These are phyloP conservation scores for Cerceris ruficornis DNA, from an alignment of 2,888 invertebrate species.

Conservation along the genomic window DNA sequence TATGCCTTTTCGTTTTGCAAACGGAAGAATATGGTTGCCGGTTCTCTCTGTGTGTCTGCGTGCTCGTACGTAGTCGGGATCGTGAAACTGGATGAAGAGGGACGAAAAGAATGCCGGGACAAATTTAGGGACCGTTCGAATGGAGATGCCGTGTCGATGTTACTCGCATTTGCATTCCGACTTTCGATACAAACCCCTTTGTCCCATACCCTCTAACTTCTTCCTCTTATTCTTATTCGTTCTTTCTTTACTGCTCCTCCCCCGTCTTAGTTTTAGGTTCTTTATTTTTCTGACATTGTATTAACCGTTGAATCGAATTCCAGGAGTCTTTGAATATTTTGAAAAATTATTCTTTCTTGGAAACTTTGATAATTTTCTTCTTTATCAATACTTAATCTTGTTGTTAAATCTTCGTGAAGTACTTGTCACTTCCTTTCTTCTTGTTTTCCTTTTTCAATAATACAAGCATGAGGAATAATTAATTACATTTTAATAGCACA, in stretches of 20 bases:
- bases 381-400: no score
- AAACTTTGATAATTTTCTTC: no score
- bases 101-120: conserved; percentile 65
- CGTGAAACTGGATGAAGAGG: conserved; percentile 46
- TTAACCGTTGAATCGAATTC: conserved; percentile 50
- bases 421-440: background rate
- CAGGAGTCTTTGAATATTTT: background rate
- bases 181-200: conserved; percentile 75
- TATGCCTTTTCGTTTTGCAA: conserved; percentile 50
- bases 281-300: conserved; percentile 10
- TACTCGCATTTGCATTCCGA: conserved; percentile 76
- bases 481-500: no score
- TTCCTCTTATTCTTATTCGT: conserved; percentile 25
- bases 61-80: conserved; percentile 38
- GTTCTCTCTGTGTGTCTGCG: conserved; percentile 16
- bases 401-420: background rate
- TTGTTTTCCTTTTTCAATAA: background rate
- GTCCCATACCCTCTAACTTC: conserved; percentile 62
- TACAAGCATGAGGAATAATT: background rate
- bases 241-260: conserved; percentile 2
- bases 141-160: conserved; percentile 76
- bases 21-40: conserved; percentile 28
- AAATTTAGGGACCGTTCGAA: conserved; percentile 74
- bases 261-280: conserved; percentile 20
- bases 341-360: no score